Conservation (phyloP, 2,888 invertebrate species). For the Cotesia congregata region DNA sequence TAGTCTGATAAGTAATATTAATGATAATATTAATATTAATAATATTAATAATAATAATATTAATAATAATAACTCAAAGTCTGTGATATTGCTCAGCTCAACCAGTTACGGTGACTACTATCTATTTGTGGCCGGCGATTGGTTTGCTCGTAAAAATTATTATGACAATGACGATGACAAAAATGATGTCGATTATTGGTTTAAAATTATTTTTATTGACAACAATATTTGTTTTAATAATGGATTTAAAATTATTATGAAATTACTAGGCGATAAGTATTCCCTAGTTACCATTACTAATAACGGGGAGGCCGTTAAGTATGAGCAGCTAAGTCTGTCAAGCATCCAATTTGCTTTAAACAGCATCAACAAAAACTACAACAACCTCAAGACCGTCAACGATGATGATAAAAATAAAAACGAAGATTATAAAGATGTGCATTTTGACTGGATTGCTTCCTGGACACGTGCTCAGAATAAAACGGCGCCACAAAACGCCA, state of each 20-base stretch:
- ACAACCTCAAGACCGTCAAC: slow-evolving; percentile 6
- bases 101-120: slow-evolving; percentile 67
- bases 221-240: slow-evolving; percentile 24
- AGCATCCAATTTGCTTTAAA: slow-evolving; percentile 21
- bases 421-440: slow-evolving; percentile 14
- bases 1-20: slow-evolving; percentile 68
- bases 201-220: neutral
- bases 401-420: slow-evolving; percentile 13
- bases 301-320: slow-evolving; percentile 7
- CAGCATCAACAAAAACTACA: slow-evolving; percentile 19
- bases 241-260: slow-evolving; percentile 45
- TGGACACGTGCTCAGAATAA: slow-evolving; percentile 38
- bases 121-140: slow-evolving; percentile 57
- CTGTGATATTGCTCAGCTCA: slow-evolving; percentile 71
- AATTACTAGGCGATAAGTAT: slow-evolving; percentile 52
- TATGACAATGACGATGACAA: slow-evolving; percentile 48
- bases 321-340: slow-evolving; percentile 19
- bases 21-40: slow-evolving; percentile 58
- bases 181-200: slow-evolving; percentile 29
- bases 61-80: slow-evolving; percentile 68
- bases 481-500: slow-evolving; percentile 56
- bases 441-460: slow-evolving; percentile 23
- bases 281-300: slow-evolving; percentile 49
- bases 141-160: slow-evolving; percentile 53
- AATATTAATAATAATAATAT: slow-evolving; percentile 37